Evolutionary conservation across 2,113 vertebrate genomes (phyloP).

Genomic region (Crocuta crocuta): DNA sequence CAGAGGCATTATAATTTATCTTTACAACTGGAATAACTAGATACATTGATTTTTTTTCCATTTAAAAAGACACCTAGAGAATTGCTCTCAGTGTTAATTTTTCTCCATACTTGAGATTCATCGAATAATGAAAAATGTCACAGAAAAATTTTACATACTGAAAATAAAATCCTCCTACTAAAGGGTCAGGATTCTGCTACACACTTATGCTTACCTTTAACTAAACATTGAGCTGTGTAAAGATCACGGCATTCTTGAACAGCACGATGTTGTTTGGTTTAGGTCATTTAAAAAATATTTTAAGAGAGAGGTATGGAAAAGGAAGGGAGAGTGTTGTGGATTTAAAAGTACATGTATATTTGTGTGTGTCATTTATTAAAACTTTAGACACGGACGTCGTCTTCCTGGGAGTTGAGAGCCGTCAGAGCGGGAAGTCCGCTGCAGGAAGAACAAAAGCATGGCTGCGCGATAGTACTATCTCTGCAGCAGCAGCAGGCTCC

Average conservation of each 20-base stretch:
- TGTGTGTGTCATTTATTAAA: background rate
- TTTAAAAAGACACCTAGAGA: conserved; percentile 45
- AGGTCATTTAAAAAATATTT: conserved; percentile 13
- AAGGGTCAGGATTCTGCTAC: conserved; percentile 16
- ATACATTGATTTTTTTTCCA: background rate
- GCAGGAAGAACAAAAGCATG: conserved; percentile 75
- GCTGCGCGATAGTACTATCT: conserved; percentile 56
- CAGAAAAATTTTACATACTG: background rate
- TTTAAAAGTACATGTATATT: background rate
- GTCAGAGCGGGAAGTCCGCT: conserved; percentile 50
- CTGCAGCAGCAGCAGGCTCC: conserved; percentile 56
- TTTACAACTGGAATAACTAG: conserved; percentile 34
- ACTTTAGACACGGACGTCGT: conserved; percentile 48
- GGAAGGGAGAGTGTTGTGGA: background rate
- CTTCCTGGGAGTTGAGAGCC: conserved; percentile 37
- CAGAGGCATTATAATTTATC: background rate
- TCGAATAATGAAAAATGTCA: background rate
- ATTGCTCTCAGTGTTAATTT: background rate
- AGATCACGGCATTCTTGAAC: background rate
- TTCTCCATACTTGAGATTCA: conserved; percentile 4
- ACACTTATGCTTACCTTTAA: conserved; percentile 34
- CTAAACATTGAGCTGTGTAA: conserved; percentile 23
- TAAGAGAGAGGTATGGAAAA: background rate
- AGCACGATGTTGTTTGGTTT: background rate
- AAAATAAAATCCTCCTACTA: conserved; percentile 24